These are phyloP conservation scores for Rhinella marina DNA, from an alignment of 2,797 vertebrate genomes.

Conservation along the genomic window DNA sequence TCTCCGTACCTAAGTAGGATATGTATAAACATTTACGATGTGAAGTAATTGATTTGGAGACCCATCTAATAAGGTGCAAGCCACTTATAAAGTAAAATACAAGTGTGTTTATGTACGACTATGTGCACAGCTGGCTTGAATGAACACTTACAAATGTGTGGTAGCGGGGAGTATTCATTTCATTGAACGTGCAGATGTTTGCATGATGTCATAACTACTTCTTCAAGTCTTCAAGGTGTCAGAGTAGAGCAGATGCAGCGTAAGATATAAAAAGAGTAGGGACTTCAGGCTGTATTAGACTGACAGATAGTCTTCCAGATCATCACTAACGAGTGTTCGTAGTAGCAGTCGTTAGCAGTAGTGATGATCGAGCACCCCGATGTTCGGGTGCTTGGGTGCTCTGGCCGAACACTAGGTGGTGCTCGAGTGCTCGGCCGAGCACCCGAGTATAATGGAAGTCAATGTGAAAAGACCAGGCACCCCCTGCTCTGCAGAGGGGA, in stretches of 20 bases:
- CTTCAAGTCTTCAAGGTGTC: conserved; percentile 8
- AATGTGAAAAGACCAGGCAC: too few relatives aligned
- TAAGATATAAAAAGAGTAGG: background rate
- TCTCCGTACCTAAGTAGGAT: conserved; percentile 21
- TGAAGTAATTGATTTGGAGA: conserved; percentile 48
- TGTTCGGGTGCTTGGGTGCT: too few relatives aligned
- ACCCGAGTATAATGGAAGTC: too few relatives aligned
- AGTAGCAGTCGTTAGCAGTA: too few relatives aligned
- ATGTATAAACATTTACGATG: conserved; percentile 41
- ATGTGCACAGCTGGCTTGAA: conserved; percentile 41
- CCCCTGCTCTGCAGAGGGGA: too few relatives aligned
- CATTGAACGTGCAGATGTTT: conserved; percentile 38
- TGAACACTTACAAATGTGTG: conserved; percentile 20
- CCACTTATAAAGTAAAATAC: conserved; percentile 31
- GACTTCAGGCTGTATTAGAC: background rate
- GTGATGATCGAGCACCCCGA: too few relatives aligned
- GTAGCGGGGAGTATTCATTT: conserved; percentile 19
- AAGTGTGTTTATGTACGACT: conserved; percentile 43
- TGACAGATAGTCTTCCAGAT: background rate
- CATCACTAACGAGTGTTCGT: too few relatives aligned
- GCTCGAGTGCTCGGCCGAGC: too few relatives aligned
- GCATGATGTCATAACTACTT: background rate
- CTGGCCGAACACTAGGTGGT: too few relatives aligned
- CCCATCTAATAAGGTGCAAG: conserved; percentile 54
- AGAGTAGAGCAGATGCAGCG: background rate